Base-by-base conservation (phyloP, 2,797 vertebrate genomes). In the Cryptoblepharus egeriae region DNA sequence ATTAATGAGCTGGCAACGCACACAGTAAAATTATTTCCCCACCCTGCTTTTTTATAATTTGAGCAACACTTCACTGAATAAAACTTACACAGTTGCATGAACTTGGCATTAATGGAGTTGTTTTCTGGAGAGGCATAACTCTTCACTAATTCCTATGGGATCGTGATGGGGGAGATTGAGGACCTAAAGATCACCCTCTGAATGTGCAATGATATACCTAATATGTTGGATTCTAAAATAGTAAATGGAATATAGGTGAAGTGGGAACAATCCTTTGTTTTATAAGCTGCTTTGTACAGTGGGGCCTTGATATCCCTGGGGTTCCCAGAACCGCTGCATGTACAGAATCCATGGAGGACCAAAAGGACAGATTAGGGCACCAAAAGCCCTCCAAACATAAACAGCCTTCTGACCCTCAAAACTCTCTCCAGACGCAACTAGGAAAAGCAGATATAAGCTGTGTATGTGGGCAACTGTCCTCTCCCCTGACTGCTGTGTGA, bases 101-200 rank as follows among this genome's bases (percentile, higher is more conserved):
- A 58, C 74, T 77, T 83, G 69, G 61, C 86, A 77, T 86, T 88
- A 84, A 30, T 39, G 80, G 16, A 4, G 18, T 80, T 88, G 87
- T 87, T 10, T 61, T 86, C 64, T 85, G 86, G 64, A 37, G 35
- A 57, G 9, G 65, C 69, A 28, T 57, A 63, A 22, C 65, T 82
- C 61, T 82, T 81, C 70, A 58, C 87, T 83, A 79, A 90, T 30
- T 15, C 81, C 22, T 63, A 5, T 86, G 65, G 85, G 69, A 32
- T 86, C 58, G 75, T 3, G 55, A 20, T 10, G 32, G 30, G 32
- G 30, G 61, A 82, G 57, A 76, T 1, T 0, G 0, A 1, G 16
- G 87, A 11, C 65, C 85, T 71, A 68, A 65, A 78, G 49, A 52
- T 49, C 67, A 60, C 57, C 57, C 32, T 15, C 20, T 58, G 60